A percentile compares a stretch with the other conserved stretches of the same genome.
Conservation (phyloP, 2,113 vertebrate species). For the Ophiodon elongatus region DNA sequence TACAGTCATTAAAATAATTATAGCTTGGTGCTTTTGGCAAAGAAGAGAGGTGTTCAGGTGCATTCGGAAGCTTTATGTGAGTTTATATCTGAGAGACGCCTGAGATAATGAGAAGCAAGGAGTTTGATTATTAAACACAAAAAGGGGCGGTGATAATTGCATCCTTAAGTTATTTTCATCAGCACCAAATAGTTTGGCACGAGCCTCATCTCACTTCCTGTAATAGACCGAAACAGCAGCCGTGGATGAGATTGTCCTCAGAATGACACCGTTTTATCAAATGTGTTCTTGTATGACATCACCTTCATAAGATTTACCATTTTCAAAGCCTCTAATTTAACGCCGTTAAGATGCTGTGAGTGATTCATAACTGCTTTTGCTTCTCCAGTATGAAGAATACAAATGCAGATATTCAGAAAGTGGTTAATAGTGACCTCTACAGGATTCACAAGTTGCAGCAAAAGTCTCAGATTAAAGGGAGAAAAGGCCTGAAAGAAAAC, state of each 20-base stretch:
- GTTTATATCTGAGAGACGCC: constrained; percentile 18
- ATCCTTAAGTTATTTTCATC: constrained; percentile 25
- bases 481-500: background rate
- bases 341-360: background rate
- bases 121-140: constrained; percentile 28
- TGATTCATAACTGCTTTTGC: background rate
- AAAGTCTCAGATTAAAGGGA: background rate
- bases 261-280: background rate
- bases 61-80: too few species aligned
- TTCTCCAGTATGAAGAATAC: background rate
- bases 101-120: constrained; percentile 4
- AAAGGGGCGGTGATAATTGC: constrained; percentile 30
- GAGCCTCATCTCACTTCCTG: background rate
- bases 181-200: background rate
- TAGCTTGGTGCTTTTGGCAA: background rate
- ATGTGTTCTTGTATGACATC: constrained; percentile 2
- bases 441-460: constrained; percentile 44
- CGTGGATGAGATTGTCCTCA: background rate
- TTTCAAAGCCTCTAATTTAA: background rate
- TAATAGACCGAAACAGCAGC: too few species aligned
- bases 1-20: background rate
- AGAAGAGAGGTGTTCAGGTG: background rate
- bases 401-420: constrained; percentile 6
- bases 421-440: constrained; percentile 76
- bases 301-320: background rate